Conservation (phyloP, 1,140 invertebrate species). For the Drosophila burlai region DNA sequence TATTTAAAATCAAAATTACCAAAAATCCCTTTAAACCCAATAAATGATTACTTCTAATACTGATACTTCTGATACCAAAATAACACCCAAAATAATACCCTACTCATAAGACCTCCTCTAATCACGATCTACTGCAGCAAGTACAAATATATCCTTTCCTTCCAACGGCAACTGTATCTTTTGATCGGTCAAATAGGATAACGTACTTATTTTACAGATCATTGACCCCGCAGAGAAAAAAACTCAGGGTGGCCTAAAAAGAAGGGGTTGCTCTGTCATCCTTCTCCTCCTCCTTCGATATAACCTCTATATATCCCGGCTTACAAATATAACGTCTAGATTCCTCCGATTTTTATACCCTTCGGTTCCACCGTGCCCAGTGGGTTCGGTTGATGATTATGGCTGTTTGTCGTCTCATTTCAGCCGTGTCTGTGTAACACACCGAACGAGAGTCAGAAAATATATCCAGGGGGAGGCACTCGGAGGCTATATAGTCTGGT, state of each 20-base stretch:
- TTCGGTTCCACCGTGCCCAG: conserved; percentile 69
- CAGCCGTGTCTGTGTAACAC: conserved; percentile 68
- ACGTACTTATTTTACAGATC: conserved; percentile 32
- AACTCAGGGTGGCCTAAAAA: conserved; percentile 12
- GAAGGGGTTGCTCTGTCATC: conserved; percentile 27
- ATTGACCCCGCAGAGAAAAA: conserved; percentile 23
- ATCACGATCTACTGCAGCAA: background rate
- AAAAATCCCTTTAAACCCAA: too few relatives aligned
- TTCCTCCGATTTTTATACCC: conserved; percentile 21
- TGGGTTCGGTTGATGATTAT: conserved; percentile 81
- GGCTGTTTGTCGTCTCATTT: conserved; percentile 79
- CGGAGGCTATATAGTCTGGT: conserved; percentile 26
- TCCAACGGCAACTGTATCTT: conserved; percentile 3
- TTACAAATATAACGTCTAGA: conserved; percentile 10
- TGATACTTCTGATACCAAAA: too few relatives aligned
- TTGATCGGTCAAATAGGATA: conserved; percentile 21
- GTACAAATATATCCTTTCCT: background rate
- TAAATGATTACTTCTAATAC: too few relatives aligned
- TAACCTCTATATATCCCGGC: background rate
- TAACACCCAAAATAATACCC: too few relatives aligned
- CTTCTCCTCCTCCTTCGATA: background rate
- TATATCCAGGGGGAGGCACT: conserved; percentile 34
- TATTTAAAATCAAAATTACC: too few relatives aligned
- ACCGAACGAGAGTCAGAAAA: conserved; percentile 38
- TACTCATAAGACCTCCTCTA: background rate